These are phyloP conservation scores for Pollimyrus isidori DNA, from an alignment of 2,113 vertebrate species.

Conservation along the genomic window DNA sequence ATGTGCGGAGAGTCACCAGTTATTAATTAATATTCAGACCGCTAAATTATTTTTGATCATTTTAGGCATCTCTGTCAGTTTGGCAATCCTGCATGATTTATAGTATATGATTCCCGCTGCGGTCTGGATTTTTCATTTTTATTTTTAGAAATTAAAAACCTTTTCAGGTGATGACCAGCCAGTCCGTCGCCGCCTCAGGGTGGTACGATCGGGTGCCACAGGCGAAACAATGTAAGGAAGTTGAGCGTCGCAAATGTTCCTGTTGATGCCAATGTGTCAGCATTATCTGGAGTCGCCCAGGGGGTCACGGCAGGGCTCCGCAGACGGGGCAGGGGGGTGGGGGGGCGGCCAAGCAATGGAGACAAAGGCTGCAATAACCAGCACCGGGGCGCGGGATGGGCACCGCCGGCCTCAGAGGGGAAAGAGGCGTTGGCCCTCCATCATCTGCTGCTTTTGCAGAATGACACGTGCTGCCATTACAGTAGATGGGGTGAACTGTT, in stretches of 20 bases:
- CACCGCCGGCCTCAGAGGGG: neutral
- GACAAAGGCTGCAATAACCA: neutral
- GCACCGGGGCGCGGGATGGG: neutral
- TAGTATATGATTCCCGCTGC: neutral
- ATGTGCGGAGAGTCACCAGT: neutral
- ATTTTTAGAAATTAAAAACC: neutral
- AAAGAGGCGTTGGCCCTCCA: neutral
- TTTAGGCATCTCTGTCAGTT: neutral
- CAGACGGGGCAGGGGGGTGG: neutral
- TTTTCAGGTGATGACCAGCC: neutral
- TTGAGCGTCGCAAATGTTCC: neutral
- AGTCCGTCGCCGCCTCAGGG: neutral
- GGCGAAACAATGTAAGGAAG: constrained; percentile 10
- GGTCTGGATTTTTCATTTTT: neutral
- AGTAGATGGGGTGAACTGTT: neutral
- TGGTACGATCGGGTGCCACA: neutral
- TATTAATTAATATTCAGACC: neutral
- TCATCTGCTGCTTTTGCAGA: neutral
- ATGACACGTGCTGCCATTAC: neutral
- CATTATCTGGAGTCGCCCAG: neutral
- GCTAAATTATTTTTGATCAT: neutral
- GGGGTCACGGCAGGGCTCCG: neutral
- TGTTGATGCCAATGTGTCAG: constrained; percentile 9
- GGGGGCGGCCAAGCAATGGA: neutral
- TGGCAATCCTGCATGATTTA: neutral